Evolutionary conservation across 2,113 vertebrate species (phyloP), one percentile per base, ranked within the genome.

Genomic region (Cyprinodon brontotheroides): DNA sequence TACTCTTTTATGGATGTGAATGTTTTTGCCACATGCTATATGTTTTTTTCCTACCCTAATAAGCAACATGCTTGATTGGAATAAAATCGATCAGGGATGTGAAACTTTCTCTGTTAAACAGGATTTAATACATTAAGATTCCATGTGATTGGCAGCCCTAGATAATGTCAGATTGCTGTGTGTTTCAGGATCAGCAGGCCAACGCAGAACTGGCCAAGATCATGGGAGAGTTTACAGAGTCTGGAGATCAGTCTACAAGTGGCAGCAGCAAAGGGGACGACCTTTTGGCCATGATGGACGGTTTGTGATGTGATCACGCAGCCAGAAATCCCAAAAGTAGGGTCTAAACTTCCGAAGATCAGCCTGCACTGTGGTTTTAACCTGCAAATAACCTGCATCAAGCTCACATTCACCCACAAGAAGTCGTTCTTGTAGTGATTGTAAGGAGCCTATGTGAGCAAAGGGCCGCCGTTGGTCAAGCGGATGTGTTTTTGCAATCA

Each of bases 221-320:
- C 93, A 96, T 98, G 95, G 97, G 95, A 0, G 95, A 97, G 84
- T 94, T 98, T 82, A 94, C 93, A 11, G 91, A 95, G 72, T 81
- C 81, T 0, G 95, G 91, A 59, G 93, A 94, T 78, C 87, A 91
- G 0, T 82, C 87, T 15, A 79, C 29, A 62, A 91, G 86, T 29
- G 38, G 82, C 80, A 95, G 87, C 91, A 96, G 81, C 89, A 99
- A 98, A 81, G 98, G 97, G 12, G 97, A 97, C 1, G 97, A 98
- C 77, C 91, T 99, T 69, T 91, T 99, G 57, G 96, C 97, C 62
- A 95, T 99, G 95, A 98, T 99, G 97, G 97, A 99, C 8, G 94
- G 91, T 59, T 91, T 98, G 73, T 98, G 94, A 96, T 45, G 5
- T 9, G 29, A 45, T 75, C 63, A 64, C n/a, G 14, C 9, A 61